Conservation (phyloP, 2,888 invertebrate genomes). For the Gymnosoma rotundatum region DNA sequence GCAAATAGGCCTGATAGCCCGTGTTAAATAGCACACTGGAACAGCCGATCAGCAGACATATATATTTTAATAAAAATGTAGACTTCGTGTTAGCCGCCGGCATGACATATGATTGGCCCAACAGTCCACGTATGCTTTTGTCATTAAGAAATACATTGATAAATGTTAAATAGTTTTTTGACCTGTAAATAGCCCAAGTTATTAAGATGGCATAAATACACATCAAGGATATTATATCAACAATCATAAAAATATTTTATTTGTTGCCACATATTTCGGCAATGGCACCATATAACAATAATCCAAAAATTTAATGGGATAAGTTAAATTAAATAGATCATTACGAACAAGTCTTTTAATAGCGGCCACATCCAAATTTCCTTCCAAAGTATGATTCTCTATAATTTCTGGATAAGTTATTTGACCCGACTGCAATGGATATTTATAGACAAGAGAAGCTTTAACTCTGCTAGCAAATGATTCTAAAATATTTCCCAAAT, state of each 20-base stretch:
- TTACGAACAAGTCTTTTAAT: neutral
- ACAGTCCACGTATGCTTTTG: constrained; percentile 72
- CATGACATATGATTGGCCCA: constrained; percentile 73
- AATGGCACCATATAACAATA: constrained; percentile 70
- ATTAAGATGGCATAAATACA: constrained; percentile 64
- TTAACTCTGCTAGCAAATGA: constrained; percentile 73
- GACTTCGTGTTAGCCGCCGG: constrained; percentile 13
- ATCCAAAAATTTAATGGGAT: constrained; percentile 70
- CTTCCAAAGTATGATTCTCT: constrained; percentile 21
- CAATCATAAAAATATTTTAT: constrained; percentile 46
- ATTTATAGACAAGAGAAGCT: constrained; percentile 54
- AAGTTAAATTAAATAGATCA: constrained; percentile 48
- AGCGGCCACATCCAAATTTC: too few relatives aligned
- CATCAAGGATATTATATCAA: constrained; percentile 35
- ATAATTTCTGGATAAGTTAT: constrained; percentile 4
- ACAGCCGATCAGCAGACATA: constrained; percentile 66
- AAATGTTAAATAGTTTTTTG: neutral
- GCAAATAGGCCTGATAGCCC: constrained; percentile 73
- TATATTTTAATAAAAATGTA: constrained; percentile 48
- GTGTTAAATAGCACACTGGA: constrained; percentile 73
- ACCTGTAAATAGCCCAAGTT: neutral
- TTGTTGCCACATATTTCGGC: constrained; percentile 53
- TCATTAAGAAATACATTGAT: constrained; percentile 60
- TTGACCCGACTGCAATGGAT: too few relatives aligned
- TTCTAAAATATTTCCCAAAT: constrained; percentile 68